These are phyloP conservation scores for Cydia pomonella DNA, from an alignment of 1,140 invertebrate genomes.

Conservation along the genomic window DNA sequence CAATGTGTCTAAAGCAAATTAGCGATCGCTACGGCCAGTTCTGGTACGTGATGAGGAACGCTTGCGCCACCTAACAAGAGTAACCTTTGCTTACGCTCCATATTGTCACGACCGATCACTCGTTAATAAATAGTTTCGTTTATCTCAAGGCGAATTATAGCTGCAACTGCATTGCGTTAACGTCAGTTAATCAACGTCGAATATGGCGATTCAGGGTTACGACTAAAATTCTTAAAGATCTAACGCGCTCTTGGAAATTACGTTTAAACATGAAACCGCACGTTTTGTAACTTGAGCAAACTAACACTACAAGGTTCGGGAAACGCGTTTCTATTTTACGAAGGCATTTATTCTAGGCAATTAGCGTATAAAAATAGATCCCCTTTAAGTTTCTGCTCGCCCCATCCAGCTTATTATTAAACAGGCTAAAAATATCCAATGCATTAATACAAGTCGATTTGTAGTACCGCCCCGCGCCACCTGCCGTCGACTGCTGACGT, in stretches of 20 bases:
- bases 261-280: constrained; percentile 30
- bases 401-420: constrained; percentile 52
- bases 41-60: constrained; percentile 24
- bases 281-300: constrained; percentile 68
- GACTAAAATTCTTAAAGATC: constrained; percentile 19
- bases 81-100: constrained; percentile 73
- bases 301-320: constrained; percentile 43
- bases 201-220: constrained; percentile 34
- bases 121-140: constrained; percentile 66
- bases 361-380: constrained; percentile 47
- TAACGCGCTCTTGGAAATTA: constrained; percentile 10
- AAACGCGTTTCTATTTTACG: constrained; percentile 27
- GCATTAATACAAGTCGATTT: constrained; percentile 58
- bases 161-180: constrained; percentile 49
- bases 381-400: constrained; percentile 47
- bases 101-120: constrained; percentile 74
- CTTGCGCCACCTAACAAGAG: constrained; percentile 75
- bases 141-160: constrained; percentile 62
- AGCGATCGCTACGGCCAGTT: constrained; percentile 29
- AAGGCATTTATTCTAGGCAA: constrained; percentile 16
- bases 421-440: constrained; percentile 58
- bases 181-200: constrained; percentile 39
- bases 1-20: constrained; percentile 2
- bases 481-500: constrained; percentile 42
- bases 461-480: constrained; percentile 49